A percentile compares a stretch with the other conserved stretches of the same genome.
Evolutionary conservation across 2,797 vertebrate genomes (phyloP).

Genomic region (Platalea minor): DNA sequence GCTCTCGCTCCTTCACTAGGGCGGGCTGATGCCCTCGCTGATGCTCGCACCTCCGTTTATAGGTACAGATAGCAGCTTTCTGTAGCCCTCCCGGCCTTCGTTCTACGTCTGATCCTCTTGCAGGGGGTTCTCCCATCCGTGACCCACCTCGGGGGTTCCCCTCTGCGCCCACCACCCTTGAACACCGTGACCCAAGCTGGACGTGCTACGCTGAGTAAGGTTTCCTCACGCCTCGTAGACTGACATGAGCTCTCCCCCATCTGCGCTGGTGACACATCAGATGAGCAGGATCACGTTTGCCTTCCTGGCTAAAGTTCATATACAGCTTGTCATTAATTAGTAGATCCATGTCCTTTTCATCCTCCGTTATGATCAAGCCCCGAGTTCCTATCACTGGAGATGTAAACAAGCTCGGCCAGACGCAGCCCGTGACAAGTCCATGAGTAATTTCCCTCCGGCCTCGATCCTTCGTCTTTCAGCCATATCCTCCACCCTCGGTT

Average conservation of each 20-base stretch:
- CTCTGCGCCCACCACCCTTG: neutral
- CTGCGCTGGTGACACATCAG: neutral
- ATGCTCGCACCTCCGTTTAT: neutral
- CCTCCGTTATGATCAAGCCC: conserved; percentile 14
- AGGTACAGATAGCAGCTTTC: neutral
- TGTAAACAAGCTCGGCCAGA: neutral
- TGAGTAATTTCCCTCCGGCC: conserved; percentile 3
- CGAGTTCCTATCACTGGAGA: neutral
- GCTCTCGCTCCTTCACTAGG: neutral
- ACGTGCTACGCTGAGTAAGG: accelerated
- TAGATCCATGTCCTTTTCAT: conserved; percentile 39
- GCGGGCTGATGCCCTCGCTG: neutral
- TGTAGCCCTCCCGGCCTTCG: neutral
- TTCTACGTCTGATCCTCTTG: neutral
- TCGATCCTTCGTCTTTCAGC: neutral
- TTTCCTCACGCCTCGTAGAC: accelerated
- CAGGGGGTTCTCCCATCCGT: neutral
- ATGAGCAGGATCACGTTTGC: neutral
- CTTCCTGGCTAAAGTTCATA: neutral
- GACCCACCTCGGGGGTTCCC: neutral
- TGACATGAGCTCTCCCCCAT: neutral
- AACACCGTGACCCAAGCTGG: neutral
- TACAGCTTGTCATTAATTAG: neutral
- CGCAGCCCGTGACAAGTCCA: neutral
- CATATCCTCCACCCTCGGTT: neutral